phyloP scores from a whole-genome alignment of 1,140 invertebrate species.

The Aphelinus certus region DNA sequence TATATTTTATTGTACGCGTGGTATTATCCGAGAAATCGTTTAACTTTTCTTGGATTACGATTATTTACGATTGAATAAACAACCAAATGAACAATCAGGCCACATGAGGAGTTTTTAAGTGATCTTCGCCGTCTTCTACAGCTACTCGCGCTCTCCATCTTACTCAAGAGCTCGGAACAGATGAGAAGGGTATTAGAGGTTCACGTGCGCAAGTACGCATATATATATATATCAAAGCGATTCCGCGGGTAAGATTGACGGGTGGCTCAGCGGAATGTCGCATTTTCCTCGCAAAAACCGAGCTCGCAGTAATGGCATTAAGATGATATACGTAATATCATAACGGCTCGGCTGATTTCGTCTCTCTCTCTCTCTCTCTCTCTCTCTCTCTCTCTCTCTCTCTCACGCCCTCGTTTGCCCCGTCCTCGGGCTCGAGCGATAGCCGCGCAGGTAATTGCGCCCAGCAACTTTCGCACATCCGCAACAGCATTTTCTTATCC shows the following conservation, averaged over 20 bases:
- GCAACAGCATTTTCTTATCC: slow-evolving; percentile 30
- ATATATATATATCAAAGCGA: too few relatives aligned
- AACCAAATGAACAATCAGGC: too few relatives aligned
- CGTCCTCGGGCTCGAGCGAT: too few relatives aligned
- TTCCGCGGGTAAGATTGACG: slow-evolving; percentile 4
- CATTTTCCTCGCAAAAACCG: background rate
- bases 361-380: slow-evolving; percentile 24
- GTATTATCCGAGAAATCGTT: too few relatives aligned
- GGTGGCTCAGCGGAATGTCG: background rate
- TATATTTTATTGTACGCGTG: too few relatives aligned
- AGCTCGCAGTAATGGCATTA: slow-evolving; percentile 6
- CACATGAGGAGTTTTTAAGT: too few relatives aligned
- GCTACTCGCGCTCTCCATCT: too few relatives aligned
- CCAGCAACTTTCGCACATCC: background rate
- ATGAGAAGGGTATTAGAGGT: background rate
- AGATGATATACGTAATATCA: slow-evolving; percentile 48
- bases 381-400: slow-evolving; percentile 24
- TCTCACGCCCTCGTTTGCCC: slow-evolving; percentile 53
- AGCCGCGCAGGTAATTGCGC: slow-evolving; percentile 42
- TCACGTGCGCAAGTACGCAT: too few relatives aligned
- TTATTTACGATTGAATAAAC: too few relatives aligned
- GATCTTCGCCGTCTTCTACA: too few relatives aligned
- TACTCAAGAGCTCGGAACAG: background rate
- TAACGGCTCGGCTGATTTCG: slow-evolving; percentile 47
- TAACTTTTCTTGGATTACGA: too few relatives aligned